A percentile compares a stretch with the other conserved stretches of the same genome.
Conservation (phyloP, 2,888 invertebrate genomes). For the Urechis unicinctus region DNA sequence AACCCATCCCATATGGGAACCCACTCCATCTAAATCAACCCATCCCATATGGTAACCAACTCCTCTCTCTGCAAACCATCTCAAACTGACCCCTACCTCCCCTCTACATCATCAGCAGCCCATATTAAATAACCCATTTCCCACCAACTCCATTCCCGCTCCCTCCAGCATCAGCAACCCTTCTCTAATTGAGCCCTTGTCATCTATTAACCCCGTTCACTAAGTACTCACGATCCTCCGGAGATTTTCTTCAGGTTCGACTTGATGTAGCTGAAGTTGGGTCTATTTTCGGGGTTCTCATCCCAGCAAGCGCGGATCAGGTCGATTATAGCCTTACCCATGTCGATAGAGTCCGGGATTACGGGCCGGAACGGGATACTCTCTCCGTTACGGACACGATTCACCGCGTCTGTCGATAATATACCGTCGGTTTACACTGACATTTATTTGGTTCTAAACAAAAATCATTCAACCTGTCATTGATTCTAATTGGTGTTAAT, state of each 20-base stretch:
- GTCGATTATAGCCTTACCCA: conserved; percentile 15
- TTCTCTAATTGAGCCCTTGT: no score
- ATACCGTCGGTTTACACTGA: neutral
- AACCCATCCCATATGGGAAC: no score
- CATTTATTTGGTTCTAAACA: neutral
- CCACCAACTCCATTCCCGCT: no score
- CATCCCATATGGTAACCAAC: no score
- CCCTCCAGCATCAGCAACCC: no score
- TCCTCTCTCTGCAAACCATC: no score
- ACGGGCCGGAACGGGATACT: conserved; percentile 19
- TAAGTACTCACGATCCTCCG: conserved; percentile 33
- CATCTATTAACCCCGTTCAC: no score
- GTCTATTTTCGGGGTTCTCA: conserved; percentile 26
- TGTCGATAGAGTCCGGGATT: conserved; percentile 16
- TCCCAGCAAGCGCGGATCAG: conserved; percentile 24
- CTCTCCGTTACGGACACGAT: conserved; percentile 21
- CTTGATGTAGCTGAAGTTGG: conserved; percentile 26
- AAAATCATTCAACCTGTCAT: neutral
- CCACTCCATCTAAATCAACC: no score
- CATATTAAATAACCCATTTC: no score
- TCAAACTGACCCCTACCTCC: no score
- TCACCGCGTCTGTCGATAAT: conserved; percentile 16
- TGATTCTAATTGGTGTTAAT: no score
- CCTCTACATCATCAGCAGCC: no score
- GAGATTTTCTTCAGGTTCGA: conserved; percentile 21